A percentile compares a stretch with the other conserved stretches of the same genome.
These are phyloP conservation scores for Microctonus brassicae DNA, from an alignment of 2,888 invertebrate genomes.

Conservation along the genomic window DNA sequence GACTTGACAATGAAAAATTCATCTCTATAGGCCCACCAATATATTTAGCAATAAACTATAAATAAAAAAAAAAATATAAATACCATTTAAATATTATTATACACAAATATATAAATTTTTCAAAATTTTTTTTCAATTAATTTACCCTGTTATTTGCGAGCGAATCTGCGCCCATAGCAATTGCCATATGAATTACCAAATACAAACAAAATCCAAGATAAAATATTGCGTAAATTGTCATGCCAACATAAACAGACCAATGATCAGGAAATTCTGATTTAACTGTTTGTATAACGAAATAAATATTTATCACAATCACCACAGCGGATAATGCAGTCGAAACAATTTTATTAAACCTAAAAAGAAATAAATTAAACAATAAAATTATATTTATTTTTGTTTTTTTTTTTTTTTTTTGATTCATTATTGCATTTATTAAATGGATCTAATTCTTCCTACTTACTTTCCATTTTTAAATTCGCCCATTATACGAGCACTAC, in stretches of 20 bases:
- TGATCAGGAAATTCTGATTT: constrained; percentile 68
- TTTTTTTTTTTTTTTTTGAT: no score
- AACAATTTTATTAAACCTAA: constrained; percentile 78
- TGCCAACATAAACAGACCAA: constrained; percentile 69
- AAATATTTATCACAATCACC: constrained; percentile 85
- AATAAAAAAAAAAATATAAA: constrained; percentile 46
- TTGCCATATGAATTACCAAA: constrained; percentile 80
- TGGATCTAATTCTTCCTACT: no score
- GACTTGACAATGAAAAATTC: constrained; percentile 71
- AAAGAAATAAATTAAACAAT: constrained; percentile 38
- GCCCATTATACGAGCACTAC: constrained; percentile 84
- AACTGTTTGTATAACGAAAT: constrained; percentile 79
- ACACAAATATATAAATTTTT: constrained; percentile 6
- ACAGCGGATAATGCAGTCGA: constrained; percentile 77
- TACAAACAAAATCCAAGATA: constrained; percentile 83
- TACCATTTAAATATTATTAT: no score
- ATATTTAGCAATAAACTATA: constrained; percentile 73
- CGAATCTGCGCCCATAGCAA: constrained; percentile 76
- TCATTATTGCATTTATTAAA: no score
- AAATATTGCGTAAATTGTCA: constrained; percentile 73
- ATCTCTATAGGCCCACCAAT: constrained; percentile 72
- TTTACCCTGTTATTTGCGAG: constrained; percentile 69
- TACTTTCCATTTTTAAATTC: constrained; percentile 86
- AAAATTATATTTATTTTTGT: no score
- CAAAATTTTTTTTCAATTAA: constrained; percentile 17